Conservation (phyloP, 2,113 vertebrate species). For the Oncorhynchus gorbuscha region DNA sequence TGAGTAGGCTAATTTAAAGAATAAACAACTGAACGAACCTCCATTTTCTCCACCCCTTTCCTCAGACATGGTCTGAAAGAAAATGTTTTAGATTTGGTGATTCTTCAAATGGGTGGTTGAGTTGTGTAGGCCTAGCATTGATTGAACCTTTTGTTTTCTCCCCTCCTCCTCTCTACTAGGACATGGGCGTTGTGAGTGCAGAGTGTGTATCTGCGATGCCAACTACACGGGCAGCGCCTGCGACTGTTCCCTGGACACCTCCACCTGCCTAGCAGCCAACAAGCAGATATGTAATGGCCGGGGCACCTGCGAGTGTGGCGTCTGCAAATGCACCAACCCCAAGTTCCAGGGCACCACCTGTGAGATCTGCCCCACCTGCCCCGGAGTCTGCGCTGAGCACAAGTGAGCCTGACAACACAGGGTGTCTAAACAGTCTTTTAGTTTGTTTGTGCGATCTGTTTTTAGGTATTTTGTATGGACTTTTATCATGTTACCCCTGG, state of each 20-base stretch:
- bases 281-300: slow-evolving; percentile 93
- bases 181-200: slow-evolving; percentile 89
- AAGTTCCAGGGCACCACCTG: slow-evolving; percentile 94
- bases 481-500: too few relatives aligned
- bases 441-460: too few relatives aligned
- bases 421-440: too few relatives aligned
- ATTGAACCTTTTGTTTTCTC: slow-evolving; percentile 6
- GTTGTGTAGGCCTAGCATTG: neutral
- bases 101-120: neutral
- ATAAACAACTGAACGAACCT: neutral
- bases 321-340: slow-evolving; percentile 87
- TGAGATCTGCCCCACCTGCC: slow-evolving; percentile 93
- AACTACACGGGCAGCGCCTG: slow-evolving; percentile 95
- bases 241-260: slow-evolving; percentile 86
- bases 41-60: too few relatives aligned
- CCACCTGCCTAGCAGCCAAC: slow-evolving; percentile 82
- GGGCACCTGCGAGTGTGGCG: slow-evolving; percentile 86
- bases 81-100: neutral
- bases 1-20: neutral
- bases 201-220: slow-evolving; percentile 86
- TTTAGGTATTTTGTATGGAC: too few relatives aligned
- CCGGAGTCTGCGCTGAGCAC: slow-evolving; percentile 89
- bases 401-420: slow-evolving; percentile 77
- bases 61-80: too few relatives aligned
- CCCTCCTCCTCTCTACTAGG: slow-evolving; percentile 69